Conservation (phyloP, 2,888 invertebrate genomes). For the Podabrus alpinus region DNA sequence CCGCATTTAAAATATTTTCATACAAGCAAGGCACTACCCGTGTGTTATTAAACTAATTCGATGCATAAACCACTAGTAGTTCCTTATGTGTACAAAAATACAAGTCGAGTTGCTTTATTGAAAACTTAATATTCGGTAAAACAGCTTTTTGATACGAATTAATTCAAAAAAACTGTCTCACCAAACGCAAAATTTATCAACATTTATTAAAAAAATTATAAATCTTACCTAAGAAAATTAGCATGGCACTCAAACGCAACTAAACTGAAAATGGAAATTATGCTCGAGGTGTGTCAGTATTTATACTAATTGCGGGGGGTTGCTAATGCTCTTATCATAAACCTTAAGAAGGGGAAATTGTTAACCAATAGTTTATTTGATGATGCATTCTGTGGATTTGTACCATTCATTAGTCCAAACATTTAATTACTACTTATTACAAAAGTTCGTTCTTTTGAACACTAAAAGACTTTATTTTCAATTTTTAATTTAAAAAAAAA, state of each 20-base stretch:
- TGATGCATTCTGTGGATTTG: neutral
- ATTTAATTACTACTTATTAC: neutral
- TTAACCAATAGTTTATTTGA: neutral
- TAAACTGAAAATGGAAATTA: neutral
- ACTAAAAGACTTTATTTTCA: neutral
- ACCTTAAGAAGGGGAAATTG: neutral
- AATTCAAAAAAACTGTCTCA: neutral
- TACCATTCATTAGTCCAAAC: neutral
- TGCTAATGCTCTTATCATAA: neutral
- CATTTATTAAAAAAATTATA: neutral
- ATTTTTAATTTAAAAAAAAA: neutral
- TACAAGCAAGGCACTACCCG: conserved; percentile 50
- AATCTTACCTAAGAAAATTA: neutral
- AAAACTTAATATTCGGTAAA: neutral
- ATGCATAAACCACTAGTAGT: conserved; percentile 55
- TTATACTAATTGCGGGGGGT: neutral
- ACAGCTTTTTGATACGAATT: neutral
- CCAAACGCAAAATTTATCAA: neutral
- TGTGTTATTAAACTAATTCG: conserved; percentile 50
- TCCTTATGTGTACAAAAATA: conserved; percentile 45
- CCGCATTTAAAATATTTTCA: neutral
- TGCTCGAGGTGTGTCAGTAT: neutral
- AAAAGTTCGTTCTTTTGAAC: neutral
- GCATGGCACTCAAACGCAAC: neutral
- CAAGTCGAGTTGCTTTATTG: neutral